These are phyloP conservation scores for Euschistus heros DNA, from an alignment of 1,140 invertebrate species.

Conservation along the genomic window DNA sequence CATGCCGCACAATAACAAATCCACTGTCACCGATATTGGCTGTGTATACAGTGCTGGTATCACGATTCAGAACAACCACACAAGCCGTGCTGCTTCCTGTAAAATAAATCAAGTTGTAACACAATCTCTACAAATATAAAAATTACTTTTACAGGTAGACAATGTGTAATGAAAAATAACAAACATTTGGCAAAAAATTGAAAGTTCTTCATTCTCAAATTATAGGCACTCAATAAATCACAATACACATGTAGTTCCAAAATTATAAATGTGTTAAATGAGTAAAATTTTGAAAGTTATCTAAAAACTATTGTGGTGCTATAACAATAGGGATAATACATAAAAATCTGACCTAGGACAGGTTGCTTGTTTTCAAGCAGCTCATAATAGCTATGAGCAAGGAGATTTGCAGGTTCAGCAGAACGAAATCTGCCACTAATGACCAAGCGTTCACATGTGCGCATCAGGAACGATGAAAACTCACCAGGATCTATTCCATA, in stretches of 20 bases:
- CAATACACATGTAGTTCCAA: too few relatives aligned
- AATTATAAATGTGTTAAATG: too few relatives aligned
- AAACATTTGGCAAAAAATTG: too few relatives aligned
- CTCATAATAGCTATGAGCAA: slow-evolving; percentile 85
- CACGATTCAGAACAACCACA: slow-evolving; percentile 82
- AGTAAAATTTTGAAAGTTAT: too few relatives aligned
- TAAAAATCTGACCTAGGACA: slow-evolving; percentile 57
- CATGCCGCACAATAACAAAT: slow-evolving; percentile 80
- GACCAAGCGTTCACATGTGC: slow-evolving; percentile 85
- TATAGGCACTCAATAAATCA: too few relatives aligned
- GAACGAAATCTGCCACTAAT: slow-evolving; percentile 73
- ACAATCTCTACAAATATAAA: too few relatives aligned
- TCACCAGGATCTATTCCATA: slow-evolving; percentile 97
- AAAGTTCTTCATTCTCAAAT: too few relatives aligned
- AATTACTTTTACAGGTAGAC: too few relatives aligned
- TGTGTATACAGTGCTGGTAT: slow-evolving; percentile 79
- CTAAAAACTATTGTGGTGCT: neutral
- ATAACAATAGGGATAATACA: neutral
- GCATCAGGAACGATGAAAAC: slow-evolving; percentile 88
- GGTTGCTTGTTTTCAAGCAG: slow-evolving; percentile 83
- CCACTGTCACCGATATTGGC: slow-evolving; percentile 99
- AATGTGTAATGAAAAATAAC: too few relatives aligned
- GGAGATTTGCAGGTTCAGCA: slow-evolving; percentile 70
- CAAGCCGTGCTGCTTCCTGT: slow-evolving; percentile 94
- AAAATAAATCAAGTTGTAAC: too few relatives aligned